Evolutionary conservation across 2,113 vertebrate genomes (phyloP).

Genomic region (Caranx melampygus): DNA sequence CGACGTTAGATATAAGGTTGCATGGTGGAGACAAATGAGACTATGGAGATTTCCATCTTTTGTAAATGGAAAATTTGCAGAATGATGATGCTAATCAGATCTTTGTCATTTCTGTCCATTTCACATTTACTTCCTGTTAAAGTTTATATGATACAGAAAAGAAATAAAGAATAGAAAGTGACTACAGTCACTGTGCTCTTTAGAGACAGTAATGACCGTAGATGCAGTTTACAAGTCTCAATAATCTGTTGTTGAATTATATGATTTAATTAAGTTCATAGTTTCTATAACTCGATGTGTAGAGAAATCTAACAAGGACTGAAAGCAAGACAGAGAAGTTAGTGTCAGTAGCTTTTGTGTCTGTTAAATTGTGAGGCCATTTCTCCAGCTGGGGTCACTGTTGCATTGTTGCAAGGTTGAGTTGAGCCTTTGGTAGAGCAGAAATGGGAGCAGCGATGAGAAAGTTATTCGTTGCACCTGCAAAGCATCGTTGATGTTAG

Average conservation of each 20-base stretch:
- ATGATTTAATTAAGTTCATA: not conserved
- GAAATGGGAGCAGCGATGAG: not conserved
- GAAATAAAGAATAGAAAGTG: not conserved
- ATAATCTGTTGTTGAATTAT: not conserved
- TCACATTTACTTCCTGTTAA: not conserved
- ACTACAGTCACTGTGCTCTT: not conserved
- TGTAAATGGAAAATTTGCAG: not conserved
- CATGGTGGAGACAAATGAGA: not conserved
- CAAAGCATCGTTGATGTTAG: not conserved
- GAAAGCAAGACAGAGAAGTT: not conserved
- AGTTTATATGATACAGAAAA: not conserved
- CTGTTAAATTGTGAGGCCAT: not conserved
- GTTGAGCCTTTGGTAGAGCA: not conserved
- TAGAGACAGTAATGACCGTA: not conserved
- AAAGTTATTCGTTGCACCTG: not conserved
- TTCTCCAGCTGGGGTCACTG: conserved; percentile 69
- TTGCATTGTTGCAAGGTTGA: conserved; percentile 31
- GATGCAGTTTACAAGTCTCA: not conserved
- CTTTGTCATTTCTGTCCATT: not conserved
- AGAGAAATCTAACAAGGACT: not conserved
- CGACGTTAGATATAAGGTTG: not conserved
- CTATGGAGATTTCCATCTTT: not conserved
- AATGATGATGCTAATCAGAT: no score
- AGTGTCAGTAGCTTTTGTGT: not conserved
- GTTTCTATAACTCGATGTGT: not conserved